A percentile compares a stretch with the other conserved stretches of the same genome.
These are phyloP conservation scores for Platanista minor DNA, from an alignment of 2,113 vertebrate genomes.

Conservation along the genomic window DNA sequence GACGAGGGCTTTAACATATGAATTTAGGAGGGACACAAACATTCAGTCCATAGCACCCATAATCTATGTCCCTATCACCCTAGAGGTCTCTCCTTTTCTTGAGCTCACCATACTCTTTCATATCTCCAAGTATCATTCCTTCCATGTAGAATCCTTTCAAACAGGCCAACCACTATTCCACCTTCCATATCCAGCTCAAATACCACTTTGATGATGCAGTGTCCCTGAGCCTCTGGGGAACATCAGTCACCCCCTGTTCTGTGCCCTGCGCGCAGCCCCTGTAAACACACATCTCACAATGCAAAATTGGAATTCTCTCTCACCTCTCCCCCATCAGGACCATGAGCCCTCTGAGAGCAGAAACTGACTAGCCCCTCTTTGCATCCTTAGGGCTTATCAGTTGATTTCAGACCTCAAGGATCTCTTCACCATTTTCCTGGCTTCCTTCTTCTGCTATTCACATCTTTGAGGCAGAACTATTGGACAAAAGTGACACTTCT, in stretches of 20 bases:
- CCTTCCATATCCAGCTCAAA: neutral
- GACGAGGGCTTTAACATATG: neutral
- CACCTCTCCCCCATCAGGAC: neutral
- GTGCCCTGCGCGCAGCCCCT: too few relatives aligned
- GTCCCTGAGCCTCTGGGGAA: neutral
- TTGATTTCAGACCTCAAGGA: neutral
- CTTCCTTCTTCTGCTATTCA: neutral
- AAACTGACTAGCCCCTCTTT: neutral
- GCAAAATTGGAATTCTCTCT: neutral
- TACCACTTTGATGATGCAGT: neutral
- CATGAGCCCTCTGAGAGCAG: neutral
- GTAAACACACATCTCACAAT: too few relatives aligned
- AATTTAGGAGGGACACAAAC: neutral
- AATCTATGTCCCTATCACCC: too few relatives aligned
- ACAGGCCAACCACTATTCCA: neutral
- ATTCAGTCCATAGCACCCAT: neutral
- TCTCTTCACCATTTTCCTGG: neutral
- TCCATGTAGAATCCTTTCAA: neutral
- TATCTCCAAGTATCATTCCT: neutral
- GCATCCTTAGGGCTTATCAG: neutral
- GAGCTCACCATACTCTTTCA: neutral
- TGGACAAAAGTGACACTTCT: neutral
- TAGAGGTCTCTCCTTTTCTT: neutral
- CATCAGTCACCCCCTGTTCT: fast-evolving
- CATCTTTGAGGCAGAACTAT: neutral